A percentile compares a stretch with the other conserved stretches of the same genome.
These are phyloP conservation scores for Steinernema khuongi DNA, from an alignment of 1,140 invertebrate genomes.

Conservation along the genomic window DNA sequence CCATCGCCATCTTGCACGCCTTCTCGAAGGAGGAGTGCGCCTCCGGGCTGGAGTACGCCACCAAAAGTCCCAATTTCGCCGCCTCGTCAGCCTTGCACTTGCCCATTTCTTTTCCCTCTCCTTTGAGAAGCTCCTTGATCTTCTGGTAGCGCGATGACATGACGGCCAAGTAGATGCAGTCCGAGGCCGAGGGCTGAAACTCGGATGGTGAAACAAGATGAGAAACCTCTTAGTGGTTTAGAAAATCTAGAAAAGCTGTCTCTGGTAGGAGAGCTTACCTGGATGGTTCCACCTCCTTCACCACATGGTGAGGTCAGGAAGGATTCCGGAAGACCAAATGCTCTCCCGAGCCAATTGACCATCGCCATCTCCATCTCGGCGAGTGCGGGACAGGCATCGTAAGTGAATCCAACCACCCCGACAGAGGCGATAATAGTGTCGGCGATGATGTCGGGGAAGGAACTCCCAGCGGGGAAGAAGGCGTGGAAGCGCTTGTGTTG, in stretches of 20 bases:
- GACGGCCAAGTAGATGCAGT: conserved; percentile 90
- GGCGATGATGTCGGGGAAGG: conserved; percentile 77
- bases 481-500: conserved; percentile 83
- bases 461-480: conserved; percentile 85
- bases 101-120: too few species aligned
- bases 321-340: conserved; percentile 73
- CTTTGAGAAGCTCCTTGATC: conserved; percentile 80
- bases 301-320: conserved; percentile 68
- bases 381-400: conserved; percentile 91
- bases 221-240: too few species aligned
- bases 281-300: conserved; percentile 65
- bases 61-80: neutral
- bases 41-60: conserved; percentile 71
- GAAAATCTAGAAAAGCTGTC: too few species aligned
- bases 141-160: conserved; percentile 87
- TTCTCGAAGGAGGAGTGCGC: conserved; percentile 99
- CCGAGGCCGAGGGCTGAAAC: conserved; percentile 86
- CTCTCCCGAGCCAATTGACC: conserved; percentile 85
- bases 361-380: conserved; percentile 95
- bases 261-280: too few species aligned
- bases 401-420: conserved; percentile 77
- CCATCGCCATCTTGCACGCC: conserved; percentile 95
- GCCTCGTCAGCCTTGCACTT: neutral
- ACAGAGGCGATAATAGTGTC: conserved; percentile 76
- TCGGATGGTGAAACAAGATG: too few species aligned